Evolutionary conservation across 2,113 vertebrate genomes (phyloP).

Genomic region (Gnathonemus longibarbis): DNA sequence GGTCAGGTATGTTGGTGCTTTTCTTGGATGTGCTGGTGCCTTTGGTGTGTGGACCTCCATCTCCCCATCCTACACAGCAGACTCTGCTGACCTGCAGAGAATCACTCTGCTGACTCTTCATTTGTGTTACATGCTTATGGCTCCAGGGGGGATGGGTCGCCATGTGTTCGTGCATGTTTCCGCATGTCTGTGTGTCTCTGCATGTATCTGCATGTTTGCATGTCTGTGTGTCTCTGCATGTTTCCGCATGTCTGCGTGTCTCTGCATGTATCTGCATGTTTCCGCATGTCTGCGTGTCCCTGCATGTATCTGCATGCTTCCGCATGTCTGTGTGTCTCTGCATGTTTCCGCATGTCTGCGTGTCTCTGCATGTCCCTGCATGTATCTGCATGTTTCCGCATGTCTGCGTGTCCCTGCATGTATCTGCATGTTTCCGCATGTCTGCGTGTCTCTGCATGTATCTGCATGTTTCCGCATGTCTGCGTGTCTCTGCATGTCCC

Average conservation of each 20-base stretch:
- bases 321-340: no score
- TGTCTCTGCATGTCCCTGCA: neutral
- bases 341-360: neutral
- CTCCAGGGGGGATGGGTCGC: neutral
- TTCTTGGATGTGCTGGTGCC: neutral
- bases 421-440: no score
- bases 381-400: no score
- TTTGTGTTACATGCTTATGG: neutral
- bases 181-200: no score
- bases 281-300: no score
- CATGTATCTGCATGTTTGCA: neutral
- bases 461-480: no score
- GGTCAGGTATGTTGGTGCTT: neutral
- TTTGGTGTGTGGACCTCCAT: neutral
- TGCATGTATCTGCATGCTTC: no score
- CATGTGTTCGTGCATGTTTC: neutral
- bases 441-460: no score
- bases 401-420: no score
- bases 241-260: no score
- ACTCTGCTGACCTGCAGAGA: neutral
- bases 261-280: no score
- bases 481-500: neutral
- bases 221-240: neutral
- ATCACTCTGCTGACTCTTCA: neutral
- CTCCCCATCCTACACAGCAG: neutral